Evolutionary conservation across 2,797 vertebrate genomes (phyloP).

Genomic region (Leuciscus waleckii): DNA sequence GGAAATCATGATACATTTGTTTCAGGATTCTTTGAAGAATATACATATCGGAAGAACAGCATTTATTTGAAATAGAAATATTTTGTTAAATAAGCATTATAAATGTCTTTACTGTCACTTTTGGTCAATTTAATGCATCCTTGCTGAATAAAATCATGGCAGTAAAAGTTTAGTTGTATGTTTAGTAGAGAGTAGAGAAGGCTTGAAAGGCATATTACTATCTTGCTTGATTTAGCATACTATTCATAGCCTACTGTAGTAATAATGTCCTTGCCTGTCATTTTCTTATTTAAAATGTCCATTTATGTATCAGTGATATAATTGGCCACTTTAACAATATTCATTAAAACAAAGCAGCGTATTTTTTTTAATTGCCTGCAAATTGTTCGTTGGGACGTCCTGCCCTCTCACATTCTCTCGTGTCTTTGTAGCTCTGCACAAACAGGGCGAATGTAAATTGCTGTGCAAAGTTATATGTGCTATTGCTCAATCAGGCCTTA

Average conservation of each 20-base stretch:
- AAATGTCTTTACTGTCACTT: neutral
- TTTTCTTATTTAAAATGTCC: constrained; percentile 7
- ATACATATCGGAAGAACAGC: neutral
- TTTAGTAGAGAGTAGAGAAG: neutral
- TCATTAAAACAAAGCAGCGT: neutral
- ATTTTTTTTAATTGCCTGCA: neutral
- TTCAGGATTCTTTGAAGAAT: neutral
- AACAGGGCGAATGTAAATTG: constrained; percentile 54
- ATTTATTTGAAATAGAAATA: neutral
- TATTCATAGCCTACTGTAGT: neutral
- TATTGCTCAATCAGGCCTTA: constrained; percentile 82
- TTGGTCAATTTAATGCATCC: neutral
- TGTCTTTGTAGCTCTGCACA: constrained; percentile 25
- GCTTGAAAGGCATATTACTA: neutral
- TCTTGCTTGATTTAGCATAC: neutral
- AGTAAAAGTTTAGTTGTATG: too few relatives aligned
- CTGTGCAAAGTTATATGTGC: constrained; percentile 74
- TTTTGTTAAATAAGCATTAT: neutral
- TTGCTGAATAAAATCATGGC: neutral
- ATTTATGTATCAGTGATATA: neutral
- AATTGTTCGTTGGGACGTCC: constrained; percentile 21
- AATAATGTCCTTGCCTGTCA: neutral
- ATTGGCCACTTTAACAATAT: constrained; percentile 11
- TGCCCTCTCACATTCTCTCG: neutral
- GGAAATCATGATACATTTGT: neutral